Percentiles rank a stretch among this genome's conserved stretches.
These are phyloP conservation scores for Tachina grossa DNA, from an alignment of 2,888 invertebrate species.

Conservation along the genomic window DNA sequence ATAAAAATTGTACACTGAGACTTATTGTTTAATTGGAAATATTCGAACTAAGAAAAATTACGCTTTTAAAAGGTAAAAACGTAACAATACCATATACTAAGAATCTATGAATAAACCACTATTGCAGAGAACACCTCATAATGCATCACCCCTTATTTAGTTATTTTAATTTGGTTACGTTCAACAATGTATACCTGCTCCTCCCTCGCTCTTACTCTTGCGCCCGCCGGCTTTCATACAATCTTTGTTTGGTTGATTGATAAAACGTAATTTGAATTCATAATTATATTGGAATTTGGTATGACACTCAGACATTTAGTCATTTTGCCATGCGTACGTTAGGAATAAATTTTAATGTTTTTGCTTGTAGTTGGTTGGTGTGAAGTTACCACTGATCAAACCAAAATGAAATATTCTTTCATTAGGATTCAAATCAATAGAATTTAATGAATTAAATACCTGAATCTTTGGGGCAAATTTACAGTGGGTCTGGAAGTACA, in stretches of 20 bases:
- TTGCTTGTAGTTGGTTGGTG: conserved; percentile 48
- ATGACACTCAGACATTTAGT: conserved; percentile 31
- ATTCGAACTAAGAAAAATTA: too few relatives aligned
- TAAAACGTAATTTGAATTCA: conserved; percentile 67
- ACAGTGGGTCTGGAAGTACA: not conserved
- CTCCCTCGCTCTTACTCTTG: not conserved
- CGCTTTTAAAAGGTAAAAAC: not conserved
- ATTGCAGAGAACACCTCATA: not conserved
- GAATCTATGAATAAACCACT: too few relatives aligned
- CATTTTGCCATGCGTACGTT: not conserved
- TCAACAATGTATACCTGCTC: conserved; percentile 1
- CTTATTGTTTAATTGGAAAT: too few relatives aligned
- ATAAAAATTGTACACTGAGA: too few relatives aligned
- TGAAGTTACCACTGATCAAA: conserved; percentile 47
- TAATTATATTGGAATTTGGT: conserved; percentile 49
- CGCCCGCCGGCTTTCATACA: not conserved
- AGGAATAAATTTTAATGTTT: conserved; percentile 23
- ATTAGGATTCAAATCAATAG: not conserved
- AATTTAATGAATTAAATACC: not conserved
- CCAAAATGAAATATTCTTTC: conserved; percentile 26
- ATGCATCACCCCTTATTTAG: not conserved
- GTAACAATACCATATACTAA: not conserved
- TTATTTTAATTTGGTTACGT: conserved; percentile 32
- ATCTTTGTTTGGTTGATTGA: conserved; percentile 57
- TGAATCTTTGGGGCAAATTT: not conserved